Base-by-base conservation (phyloP, 2,888 invertebrate species). In the Gymnoscelis rufifasciata region DNA sequence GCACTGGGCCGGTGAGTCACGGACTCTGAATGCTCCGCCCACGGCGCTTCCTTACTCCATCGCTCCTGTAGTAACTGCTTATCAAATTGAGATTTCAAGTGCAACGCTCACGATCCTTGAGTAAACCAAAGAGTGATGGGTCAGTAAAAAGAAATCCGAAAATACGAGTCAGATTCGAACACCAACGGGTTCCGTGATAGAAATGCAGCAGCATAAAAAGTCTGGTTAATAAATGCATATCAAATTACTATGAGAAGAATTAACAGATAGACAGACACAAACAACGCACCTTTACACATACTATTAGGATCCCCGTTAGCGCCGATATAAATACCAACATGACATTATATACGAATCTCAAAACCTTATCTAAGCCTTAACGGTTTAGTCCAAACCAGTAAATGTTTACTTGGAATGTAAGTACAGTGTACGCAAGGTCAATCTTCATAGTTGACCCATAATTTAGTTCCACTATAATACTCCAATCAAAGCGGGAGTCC, bases 1-100 rank as follows among this genome's bases (percentile, higher is more conserved):
- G 56, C 54, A 52, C 60, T 57, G 57, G 42, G 56, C 56, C 59
- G 54, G 56, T 71, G 71, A 69, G 61, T 71, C 71, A 71, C 54
- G 66, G 63, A 61, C 56, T 61, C 59, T 52, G 54, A 54, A 65
- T 62, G 61, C 59, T 53, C 55, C 68, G 63, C 70, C 70, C 67
- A 70, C 70, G 47, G 36, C 39, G 36, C 60, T 64, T 67, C 66
- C 63, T 60, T 59, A 52, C 65, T 56, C 66, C 59, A 46, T 57
- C 40, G 56, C 52, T 57, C 54, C 62, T 63, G 57, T 60, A 48
- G 48, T 53, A 50, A 43, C 50, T 54, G 48, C 45, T 54, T 44
- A 56, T 54, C 45, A 52, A 45, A 54, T 47, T 52, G 52, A 54
- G 52, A 52, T 52, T 58, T 49, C 41, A 43, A 51, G 52, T 51